These are phyloP conservation scores for Tortricodes alternella DNA, from an alignment of 2,888 invertebrate species.

Conservation along the genomic window DNA sequence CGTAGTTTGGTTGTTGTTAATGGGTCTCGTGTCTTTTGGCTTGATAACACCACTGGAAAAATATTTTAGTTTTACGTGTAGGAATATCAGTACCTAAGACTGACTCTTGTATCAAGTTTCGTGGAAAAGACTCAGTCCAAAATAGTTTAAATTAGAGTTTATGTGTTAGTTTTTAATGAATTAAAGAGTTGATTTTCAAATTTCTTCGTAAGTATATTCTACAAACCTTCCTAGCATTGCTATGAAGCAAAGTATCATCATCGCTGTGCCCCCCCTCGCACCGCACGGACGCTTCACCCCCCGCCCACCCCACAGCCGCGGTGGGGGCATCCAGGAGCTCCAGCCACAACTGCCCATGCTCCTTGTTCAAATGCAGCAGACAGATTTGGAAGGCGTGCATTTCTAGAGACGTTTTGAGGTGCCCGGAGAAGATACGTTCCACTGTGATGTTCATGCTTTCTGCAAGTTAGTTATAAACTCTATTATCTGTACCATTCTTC, in stretches of 20 bases:
- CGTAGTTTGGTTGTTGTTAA: no score
- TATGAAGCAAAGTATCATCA: slow-evolving; percentile 55
- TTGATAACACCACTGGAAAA: no score
- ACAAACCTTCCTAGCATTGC: slow-evolving; percentile 54
- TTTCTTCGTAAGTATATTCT: no score
- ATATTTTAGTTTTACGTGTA: no score
- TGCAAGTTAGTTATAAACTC: slow-evolving; percentile 43
- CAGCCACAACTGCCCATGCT: slow-evolving; percentile 72
- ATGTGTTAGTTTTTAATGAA: no score
- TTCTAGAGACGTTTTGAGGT: slow-evolving; percentile 88
- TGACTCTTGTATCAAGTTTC: no score
- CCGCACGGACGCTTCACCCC: slow-evolving; percentile 58
- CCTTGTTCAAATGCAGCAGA: slow-evolving; percentile 80
- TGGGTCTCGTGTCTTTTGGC: no score
- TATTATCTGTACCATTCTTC: no score
- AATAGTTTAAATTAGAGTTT: no score
- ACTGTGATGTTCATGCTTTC: slow-evolving; percentile 68
- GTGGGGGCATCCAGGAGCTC: slow-evolving; percentile 83
- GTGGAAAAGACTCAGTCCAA: no score
- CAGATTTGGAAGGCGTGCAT: slow-evolving; percentile 91
- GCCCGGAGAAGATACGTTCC: slow-evolving; percentile 81
- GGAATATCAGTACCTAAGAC: no score
- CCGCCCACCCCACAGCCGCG: slow-evolving; percentile 83
- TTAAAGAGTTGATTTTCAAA: no score
- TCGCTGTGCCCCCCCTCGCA: slow-evolving; percentile 52